Evolutionary conservation across 2,797 vertebrate genomes (phyloP).

Genomic region (Distichodus sexfasciatus): DNA sequence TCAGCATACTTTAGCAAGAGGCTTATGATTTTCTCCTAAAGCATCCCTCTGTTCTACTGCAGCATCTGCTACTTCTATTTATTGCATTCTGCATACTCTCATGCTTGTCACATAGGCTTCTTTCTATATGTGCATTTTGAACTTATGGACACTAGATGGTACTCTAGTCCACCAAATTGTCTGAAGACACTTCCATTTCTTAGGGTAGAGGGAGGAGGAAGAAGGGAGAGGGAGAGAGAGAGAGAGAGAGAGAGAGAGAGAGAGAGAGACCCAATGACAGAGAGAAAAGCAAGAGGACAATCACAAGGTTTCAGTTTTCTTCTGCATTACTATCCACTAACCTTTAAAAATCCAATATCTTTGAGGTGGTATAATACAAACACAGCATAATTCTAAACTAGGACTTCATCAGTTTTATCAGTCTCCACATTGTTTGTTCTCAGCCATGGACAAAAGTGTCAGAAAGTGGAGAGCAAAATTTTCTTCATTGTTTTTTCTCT

Average conservation of each 20-base stretch:
- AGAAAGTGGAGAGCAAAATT: too few relatives aligned
- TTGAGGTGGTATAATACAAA: too few relatives aligned
- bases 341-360: background rate
- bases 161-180: constrained; percentile 13
- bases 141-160: constrained; percentile 37
- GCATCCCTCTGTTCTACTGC: background rate
- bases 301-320: background rate
- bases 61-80: background rate
- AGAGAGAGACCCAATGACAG: background rate
- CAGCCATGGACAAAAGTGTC: too few relatives aligned
- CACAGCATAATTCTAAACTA: too few relatives aligned
- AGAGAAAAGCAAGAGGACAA: background rate
- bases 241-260: background rate
- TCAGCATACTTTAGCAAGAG: background rate
- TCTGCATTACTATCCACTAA: too few relatives aligned
- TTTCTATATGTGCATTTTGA: background rate
- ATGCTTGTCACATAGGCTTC: too few relatives aligned
- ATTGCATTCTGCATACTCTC: background rate
- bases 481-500: too few relatives aligned
- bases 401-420: too few relatives aligned
- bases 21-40: background rate
- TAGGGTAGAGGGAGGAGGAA: too few relatives aligned
- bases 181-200: background rate
- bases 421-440: too few relatives aligned
- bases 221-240: background rate